These are phyloP conservation scores for Tragelaphus scriptus DNA, from an alignment of 2,113 vertebrate species.

Conservation along the genomic window DNA sequence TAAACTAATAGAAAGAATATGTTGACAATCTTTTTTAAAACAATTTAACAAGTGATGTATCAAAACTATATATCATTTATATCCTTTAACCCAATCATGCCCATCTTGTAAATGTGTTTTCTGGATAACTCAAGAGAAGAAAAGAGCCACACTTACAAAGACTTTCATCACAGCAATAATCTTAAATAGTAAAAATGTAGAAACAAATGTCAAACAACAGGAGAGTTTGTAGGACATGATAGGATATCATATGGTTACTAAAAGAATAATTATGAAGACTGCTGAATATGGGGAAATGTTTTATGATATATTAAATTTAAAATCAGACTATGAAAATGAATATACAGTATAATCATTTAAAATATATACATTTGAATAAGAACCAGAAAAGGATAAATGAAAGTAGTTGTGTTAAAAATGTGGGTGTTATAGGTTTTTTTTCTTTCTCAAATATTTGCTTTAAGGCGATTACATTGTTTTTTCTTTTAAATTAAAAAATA, in stretches of 20 bases:
- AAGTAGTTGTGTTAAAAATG: neutral
- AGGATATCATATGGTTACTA: neutral
- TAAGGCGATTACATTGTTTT: neutral
- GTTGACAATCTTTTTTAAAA: neutral
- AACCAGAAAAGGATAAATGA: neutral
- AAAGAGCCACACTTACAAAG: neutral
- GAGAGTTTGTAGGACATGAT: neutral
- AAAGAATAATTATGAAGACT: neutral
- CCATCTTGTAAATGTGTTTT: neutral
- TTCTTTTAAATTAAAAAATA: conserved; percentile 29
- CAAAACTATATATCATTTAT: neutral
- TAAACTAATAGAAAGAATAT: neutral
- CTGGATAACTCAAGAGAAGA: neutral
- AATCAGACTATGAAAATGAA: conserved; percentile 18
- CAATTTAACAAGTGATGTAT: neutral
- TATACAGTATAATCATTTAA: neutral
- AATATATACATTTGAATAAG: neutral
- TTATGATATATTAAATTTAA: conserved; percentile 5
- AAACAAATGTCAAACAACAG: neutral
- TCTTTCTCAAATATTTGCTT: neutral
- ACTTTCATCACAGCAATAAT: conserved; percentile 15
- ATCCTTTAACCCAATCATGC: neutral
- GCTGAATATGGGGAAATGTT: neutral
- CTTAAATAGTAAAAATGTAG: neutral
- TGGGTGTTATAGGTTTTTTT: neutral